Base-by-base conservation (phyloP, 1,140 invertebrate species). In the Pissodes strobi region DNA sequence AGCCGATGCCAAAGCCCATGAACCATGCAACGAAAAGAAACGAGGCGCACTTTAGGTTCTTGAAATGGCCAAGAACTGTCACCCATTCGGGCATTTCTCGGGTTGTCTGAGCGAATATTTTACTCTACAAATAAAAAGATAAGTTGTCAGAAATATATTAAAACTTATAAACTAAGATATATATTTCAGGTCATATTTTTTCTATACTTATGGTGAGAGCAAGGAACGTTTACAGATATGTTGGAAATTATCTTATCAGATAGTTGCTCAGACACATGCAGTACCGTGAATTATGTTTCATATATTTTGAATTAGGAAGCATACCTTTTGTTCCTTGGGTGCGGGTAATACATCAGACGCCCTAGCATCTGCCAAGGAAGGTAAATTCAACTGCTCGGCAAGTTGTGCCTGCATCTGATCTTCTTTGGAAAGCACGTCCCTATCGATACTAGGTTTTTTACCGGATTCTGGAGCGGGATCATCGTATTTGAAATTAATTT, bases 1-100 rank as follows among this genome's bases (percentile, higher is more conserved):
- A 82, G 0, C 97, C 97, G 71, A 99, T 97, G n/a, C 97, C 97
- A 75, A 98, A 96, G 45, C 97, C 97, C 95, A 99, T 97, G 79
- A 95, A 97, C 94, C 96, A 98, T 15, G 95, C 91, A 0, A 98
- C 93, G 73, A 98, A 93, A 6, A 99, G 85, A 76, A 99, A 98
- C 0, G 95, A 92, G 1, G 90, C 89, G 61, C 94, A 95, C 74
- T 95, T 94, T 12, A 94, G 75, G 76, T 94, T 93, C 67, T 91
- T 91, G 77, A 96, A 95, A 73, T 96, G 92, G 62, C 90, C 88
- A 57, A 97, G 77, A 8, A 97, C 93, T 1, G 90, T 91, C 56
- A 95, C 84, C 93, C 94, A 96, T 81, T 95, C 92, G 1, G 94
- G 94, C 74, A 95, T 88, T 81, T 94, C 88, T 49, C 89, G 83